Conservation (phyloP, 2,797 vertebrate species). For the Platyrinchus mystaceus region DNA sequence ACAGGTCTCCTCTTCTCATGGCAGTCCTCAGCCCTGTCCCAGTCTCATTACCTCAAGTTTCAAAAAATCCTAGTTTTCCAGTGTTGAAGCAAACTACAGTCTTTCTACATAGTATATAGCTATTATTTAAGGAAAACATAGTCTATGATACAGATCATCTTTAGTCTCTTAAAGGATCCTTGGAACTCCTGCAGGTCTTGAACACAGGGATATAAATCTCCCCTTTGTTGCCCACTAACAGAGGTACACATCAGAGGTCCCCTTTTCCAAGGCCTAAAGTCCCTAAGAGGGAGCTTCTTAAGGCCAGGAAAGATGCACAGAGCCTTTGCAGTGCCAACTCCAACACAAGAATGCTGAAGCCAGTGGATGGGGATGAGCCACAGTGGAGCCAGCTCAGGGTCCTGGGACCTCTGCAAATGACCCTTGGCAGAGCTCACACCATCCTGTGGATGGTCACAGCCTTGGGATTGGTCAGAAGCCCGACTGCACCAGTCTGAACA, state of each 20-base stretch:
- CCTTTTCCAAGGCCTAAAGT: neutral
- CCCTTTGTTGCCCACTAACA: neutral
- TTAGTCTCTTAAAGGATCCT: neutral
- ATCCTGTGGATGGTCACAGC: rapidly evolving
- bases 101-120: neutral
- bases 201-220: neutral
- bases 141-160: neutral
- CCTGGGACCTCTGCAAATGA: neutral
- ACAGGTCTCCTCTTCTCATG: neutral
- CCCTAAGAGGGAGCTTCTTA: neutral
- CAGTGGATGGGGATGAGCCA: neutral
- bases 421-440: neutral
- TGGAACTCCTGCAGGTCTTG: neutral
- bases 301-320: neutral
- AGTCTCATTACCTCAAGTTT: neutral
- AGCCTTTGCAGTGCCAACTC: neutral
- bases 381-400: neutral
- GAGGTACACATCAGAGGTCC: neutral
- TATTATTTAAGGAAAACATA: neutral
- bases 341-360: rapidly evolving
- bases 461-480: neutral
- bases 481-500: neutral
- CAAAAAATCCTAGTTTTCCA: neutral
- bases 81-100: neutral
- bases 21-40: neutral